Percentiles rank a stretch among this genome's conserved stretches.
Conservation (phyloP, 1,140 invertebrate species). For the Episyrphus balteatus region DNA sequence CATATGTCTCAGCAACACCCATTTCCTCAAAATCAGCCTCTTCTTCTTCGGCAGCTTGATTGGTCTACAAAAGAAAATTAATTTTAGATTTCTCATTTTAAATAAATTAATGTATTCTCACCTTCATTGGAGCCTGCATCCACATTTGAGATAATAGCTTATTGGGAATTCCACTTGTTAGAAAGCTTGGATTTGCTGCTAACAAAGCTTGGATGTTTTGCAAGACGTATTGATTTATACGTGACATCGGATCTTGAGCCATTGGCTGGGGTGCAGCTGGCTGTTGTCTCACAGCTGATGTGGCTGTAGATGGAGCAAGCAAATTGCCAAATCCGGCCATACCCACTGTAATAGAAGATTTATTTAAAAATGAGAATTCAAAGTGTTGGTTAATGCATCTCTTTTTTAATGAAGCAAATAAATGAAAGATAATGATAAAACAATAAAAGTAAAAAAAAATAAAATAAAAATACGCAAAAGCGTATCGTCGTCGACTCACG, state of each 20-base stretch:
- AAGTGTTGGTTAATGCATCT: neutral
- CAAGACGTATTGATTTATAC: slow-evolving; percentile 29
- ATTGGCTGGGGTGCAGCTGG: slow-evolving; percentile 34
- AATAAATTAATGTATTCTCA: slow-evolving; percentile 2
- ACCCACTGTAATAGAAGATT: slow-evolving; percentile 40
- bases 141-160: slow-evolving; percentile 36
- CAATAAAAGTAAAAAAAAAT: no score
- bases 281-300: slow-evolving; percentile 36
- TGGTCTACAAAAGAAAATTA: slow-evolving; percentile 2
- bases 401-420: neutral
- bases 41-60: slow-evolving; percentile 52
- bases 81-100: neutral
- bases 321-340: slow-evolving; percentile 41
- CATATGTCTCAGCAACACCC: slow-evolving; percentile 94
- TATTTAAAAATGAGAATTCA: neutral
- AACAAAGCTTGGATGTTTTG: slow-evolving; percentile 34
- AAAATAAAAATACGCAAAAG: no score
- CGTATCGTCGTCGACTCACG: no score
- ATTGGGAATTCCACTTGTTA: slow-evolving; percentile 35
- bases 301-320: neutral
- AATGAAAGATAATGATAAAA: no score
- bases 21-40: slow-evolving; percentile 93
- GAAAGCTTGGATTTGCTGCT: slow-evolving; percentile 30
- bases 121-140: slow-evolving; percentile 24
- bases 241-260: slow-evolving; percentile 18